Base-by-base conservation (phyloP, 2,888 invertebrate species). In the Protophormia terraenovae region DNA sequence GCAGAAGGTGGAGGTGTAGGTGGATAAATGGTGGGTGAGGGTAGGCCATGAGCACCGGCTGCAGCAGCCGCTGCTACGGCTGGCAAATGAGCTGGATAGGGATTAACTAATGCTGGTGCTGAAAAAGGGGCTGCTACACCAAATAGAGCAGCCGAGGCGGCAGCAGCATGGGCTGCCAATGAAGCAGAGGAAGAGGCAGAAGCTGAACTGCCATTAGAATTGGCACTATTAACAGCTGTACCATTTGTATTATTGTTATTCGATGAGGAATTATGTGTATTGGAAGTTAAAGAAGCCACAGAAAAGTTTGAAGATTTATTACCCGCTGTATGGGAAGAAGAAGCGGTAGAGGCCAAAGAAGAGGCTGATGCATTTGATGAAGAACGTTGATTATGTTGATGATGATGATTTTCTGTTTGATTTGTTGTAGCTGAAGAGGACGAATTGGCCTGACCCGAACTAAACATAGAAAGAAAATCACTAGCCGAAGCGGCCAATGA, bases 21-120 rank as follows among this genome's bases (percentile, higher is more conserved):
- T 83, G 93, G 93, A 90, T 92, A 93, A 27, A 93, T 93, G 3
- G 93, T 93, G n/a, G 93, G 93, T 69, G 93, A 93, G 53, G 93
- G 93, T 87, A 93, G 88, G 0, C 92, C 93, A 86, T 92, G 92
- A 0, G 90, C 87, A 22, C 90, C 90, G 22, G 88, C 89, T 1
- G 87, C 87, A 22, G 90, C 90, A 19, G 88, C 89, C 1, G 87
- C 87, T 1, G 87, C 88, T 1, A 88, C 89, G 77, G 80, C 88
- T 27, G 87, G 87, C 80, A 87, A 78, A 83, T 89, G 89, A 14
- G 87, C 87, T 32, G 88, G 87, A 71, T 85, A 85, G 3, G 85
- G 85, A 79, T 88, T 88, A 69, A 88, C 87, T 32, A 85, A 66
- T 3, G 88, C 88, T 0, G 86, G 86, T 1, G 87, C 87, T 6